Evolutionary conservation across 2,888 invertebrate species (phyloP).

Genomic region (Mesopsocus fuscifrons): DNA sequence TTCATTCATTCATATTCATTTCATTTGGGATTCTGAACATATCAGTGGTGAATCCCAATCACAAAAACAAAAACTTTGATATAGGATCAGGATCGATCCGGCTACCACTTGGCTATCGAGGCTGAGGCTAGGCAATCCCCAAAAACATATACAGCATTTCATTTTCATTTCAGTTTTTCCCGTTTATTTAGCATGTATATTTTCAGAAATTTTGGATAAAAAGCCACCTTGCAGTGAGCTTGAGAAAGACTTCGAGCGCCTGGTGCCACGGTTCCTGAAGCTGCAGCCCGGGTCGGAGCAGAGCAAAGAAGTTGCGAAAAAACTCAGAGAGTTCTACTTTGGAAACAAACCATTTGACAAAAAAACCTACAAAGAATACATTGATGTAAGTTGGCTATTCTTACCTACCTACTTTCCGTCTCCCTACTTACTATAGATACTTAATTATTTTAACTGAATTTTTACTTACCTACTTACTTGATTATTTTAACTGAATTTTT

Average conservation of each 20-base stretch:
- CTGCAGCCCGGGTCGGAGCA: conserved; percentile 19
- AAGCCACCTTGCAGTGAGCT: conserved; percentile 1
- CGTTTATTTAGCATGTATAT: too few species aligned
- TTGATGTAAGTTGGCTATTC: conserved; percentile 17
- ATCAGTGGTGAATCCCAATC: too few species aligned
- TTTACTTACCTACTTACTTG: too few species aligned
- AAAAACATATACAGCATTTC: too few species aligned
- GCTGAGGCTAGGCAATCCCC: too few species aligned
- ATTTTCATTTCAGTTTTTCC: too few species aligned
- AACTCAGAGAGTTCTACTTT: conserved; percentile 27
- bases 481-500: too few species aligned
- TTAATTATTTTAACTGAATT: background rate
- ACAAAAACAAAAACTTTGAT: too few species aligned
- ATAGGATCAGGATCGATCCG: too few species aligned
- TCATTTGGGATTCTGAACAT: too few species aligned
- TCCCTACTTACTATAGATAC: background rate
- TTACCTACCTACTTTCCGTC: background rate
- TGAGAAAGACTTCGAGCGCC: conserved; percentile 17
- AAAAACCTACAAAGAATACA: conserved; percentile 24
- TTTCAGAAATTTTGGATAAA: conserved; percentile 11
- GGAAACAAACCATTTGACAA: conserved; percentile 24
- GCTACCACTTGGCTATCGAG: too few species aligned
- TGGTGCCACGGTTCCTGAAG: conserved; percentile 23
- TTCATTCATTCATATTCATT: too few species aligned
- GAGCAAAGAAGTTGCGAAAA: conserved; percentile 22